Evolutionary conservation across 1,140 invertebrate species (phyloP).

Genomic region (Anoplophora glabripennis): DNA sequence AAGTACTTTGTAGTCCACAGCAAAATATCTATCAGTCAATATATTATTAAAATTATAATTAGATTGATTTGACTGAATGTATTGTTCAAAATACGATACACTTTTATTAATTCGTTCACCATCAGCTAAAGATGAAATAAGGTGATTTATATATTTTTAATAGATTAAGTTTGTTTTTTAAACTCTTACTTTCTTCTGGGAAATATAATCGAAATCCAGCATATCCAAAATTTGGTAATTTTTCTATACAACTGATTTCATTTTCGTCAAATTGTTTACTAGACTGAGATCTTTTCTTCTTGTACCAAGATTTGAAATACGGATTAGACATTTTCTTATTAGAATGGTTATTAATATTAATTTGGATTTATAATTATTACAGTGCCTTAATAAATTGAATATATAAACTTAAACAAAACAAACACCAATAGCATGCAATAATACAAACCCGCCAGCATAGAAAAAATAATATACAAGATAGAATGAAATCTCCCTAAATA

Average conservation of each 20-base stretch:
- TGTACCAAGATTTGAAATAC: slow-evolving; percentile 8
- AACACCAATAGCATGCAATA: too few species aligned
- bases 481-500: too few species aligned
- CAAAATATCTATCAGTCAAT: slow-evolving; percentile 60
- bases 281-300: neutral
- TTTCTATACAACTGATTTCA: slow-evolving; percentile 6
- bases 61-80: slow-evolving; percentile 55
- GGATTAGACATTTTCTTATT: too few species aligned
- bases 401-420: too few species aligned
- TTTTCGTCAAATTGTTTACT: neutral
- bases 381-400: too few species aligned
- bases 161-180: neutral
- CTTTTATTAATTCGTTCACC: slow-evolving; percentile 50
- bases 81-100: slow-evolving; percentile 55
- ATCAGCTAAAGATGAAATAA: slow-evolving; percentile 3
- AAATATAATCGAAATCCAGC: slow-evolving; percentile 14
- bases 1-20: slow-evolving; percentile 63
- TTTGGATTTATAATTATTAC: too few species aligned
- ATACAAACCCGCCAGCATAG: too few species aligned
- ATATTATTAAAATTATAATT: slow-evolving; percentile 59
- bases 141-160: neutral
- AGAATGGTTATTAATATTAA: too few species aligned
- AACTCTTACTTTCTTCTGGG: slow-evolving; percentile 2
- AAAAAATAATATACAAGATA: too few species aligned
- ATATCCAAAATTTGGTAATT: slow-evolving; percentile 9